Evolutionary conservation across 2,797 vertebrate genomes (phyloP).

Genomic region (Aulostomus chinensis): DNA sequence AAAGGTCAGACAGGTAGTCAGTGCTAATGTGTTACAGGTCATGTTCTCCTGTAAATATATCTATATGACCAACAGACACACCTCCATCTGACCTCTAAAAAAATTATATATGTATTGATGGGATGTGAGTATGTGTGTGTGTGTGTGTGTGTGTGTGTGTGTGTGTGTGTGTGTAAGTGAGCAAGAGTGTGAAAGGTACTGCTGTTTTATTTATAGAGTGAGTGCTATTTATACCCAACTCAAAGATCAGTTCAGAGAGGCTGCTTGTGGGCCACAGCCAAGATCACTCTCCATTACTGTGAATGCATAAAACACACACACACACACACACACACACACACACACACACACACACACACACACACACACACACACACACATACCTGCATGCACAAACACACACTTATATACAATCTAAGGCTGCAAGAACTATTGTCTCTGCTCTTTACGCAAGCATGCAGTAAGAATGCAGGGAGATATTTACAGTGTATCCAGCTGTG

Average conservation of each 20-base stretch:
- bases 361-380: conserved; percentile 19
- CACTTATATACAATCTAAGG: conserved; percentile 14
- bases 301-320: conserved; percentile 39
- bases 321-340: conserved; percentile 10
- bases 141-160: conserved; percentile 7
- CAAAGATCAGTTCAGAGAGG: conserved; percentile 80
- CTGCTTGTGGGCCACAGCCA: conserved; percentile 71
- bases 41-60: conserved; percentile 36
- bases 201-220: conserved; percentile 79
- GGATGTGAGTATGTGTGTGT: conserved; percentile 23
- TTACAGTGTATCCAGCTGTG: conserved; percentile 44
- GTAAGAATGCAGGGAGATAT: conserved; percentile 45
- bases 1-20: conserved; percentile 39
- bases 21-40: conserved; percentile 27
- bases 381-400: conserved; percentile 14
- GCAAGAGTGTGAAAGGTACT: conserved; percentile 70
- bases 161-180: conserved; percentile 17
- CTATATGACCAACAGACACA: conserved; percentile 42
- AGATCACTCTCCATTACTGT: conserved; percentile 70
- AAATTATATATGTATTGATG: conserved; percentile 42
- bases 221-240: conserved; percentile 78
- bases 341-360: conserved; percentile 12
- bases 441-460: conserved; percentile 45
- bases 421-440: conserved; percentile 25
- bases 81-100: conserved; percentile 48